Evolutionary conservation across 2,113 vertebrate genomes (phyloP).

Genomic region (Siphamia tubifer): DNA sequence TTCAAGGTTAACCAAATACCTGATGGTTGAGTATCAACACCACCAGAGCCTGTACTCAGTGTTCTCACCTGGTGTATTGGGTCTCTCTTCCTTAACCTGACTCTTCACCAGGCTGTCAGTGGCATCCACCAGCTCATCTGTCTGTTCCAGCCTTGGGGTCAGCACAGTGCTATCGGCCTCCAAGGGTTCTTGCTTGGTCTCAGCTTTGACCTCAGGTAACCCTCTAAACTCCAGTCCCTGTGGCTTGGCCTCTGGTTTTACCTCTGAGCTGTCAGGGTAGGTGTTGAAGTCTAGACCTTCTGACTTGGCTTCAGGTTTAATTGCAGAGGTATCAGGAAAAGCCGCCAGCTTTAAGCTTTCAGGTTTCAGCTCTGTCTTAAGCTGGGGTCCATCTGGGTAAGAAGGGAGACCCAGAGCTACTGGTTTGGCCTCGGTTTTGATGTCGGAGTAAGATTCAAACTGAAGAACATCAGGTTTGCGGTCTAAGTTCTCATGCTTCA

Average conservation of each 20-base stretch:
- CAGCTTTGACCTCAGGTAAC: slow-evolving; percentile 56
- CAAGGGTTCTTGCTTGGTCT: slow-evolving; percentile 61
- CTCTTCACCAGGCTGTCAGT: slow-evolving; percentile 57
- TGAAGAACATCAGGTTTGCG: slow-evolving; percentile 42
- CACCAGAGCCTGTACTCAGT: too few relatives aligned
- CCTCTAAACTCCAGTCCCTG: slow-evolving; percentile 12
- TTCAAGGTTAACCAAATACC: too few relatives aligned
- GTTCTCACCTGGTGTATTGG: slow-evolving; percentile 66
- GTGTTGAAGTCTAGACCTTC: slow-evolving; percentile 29
- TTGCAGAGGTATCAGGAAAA: slow-evolving; percentile 2
- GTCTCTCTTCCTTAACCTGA: slow-evolving; percentile 73
- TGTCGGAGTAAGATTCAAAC: slow-evolving; percentile 13
- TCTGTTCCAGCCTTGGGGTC: slow-evolving; percentile 74
- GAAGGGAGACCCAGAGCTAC: background rate
- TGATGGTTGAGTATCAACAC: too few relatives aligned
- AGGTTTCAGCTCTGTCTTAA: slow-evolving; percentile 37
- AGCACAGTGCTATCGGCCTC: slow-evolving; percentile 77
- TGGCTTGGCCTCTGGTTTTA: slow-evolving; percentile 46
- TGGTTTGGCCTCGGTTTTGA: slow-evolving; percentile 52
- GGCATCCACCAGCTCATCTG: slow-evolving; percentile 51
- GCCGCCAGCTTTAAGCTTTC: slow-evolving; percentile 14
- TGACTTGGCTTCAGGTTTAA: slow-evolving; percentile 49
- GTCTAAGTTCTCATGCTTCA: slow-evolving; percentile 42
- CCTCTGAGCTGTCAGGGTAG: slow-evolving; percentile 55
- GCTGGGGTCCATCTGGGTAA: background rate